Evolutionary conservation across 2,888 invertebrate species (phyloP).

Genomic region (Philonicus albiceps): DNA sequence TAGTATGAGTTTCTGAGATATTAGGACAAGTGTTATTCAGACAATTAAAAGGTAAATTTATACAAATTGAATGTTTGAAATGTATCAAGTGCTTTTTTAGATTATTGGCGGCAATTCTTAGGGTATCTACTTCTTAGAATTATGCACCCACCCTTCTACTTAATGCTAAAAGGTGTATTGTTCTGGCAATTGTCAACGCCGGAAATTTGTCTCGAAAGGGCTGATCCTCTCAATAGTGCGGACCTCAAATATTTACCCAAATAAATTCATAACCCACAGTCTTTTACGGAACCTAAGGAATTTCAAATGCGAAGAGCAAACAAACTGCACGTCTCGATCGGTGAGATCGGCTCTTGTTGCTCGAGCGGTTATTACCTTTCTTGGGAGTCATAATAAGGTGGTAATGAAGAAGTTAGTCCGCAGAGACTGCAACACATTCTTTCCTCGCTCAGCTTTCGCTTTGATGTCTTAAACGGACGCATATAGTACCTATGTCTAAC

Average conservation of each 20-base stretch:
- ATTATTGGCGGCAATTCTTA: not conserved
- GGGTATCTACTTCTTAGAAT: too few relatives aligned
- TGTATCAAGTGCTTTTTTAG: too few relatives aligned
- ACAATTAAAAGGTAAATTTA: too few relatives aligned
- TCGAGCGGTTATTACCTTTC: slow-evolving; percentile 17
- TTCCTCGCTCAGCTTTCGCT: not conserved
- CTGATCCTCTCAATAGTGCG: not conserved
- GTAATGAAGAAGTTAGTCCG: slow-evolving; percentile 7
- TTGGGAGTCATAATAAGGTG: not conserved
- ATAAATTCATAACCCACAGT: slow-evolving; percentile 2
- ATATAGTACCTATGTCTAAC: not conserved
- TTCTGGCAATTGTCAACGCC: not conserved
- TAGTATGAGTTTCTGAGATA: too few relatives aligned
- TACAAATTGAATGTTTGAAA: too few relatives aligned
- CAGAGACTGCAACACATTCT: not conserved
- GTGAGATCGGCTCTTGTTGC: not conserved
- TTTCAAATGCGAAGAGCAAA: not conserved
- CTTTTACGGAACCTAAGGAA: not conserved
- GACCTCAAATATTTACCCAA: slow-evolving; percentile 14
- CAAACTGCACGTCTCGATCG: not conserved
- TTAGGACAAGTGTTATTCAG: too few relatives aligned
- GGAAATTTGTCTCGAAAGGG: not conserved
- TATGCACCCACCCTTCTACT: too few relatives aligned
- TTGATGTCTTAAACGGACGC: not conserved
- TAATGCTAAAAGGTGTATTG: not conserved